A percentile compares a stretch with the other conserved stretches of the same genome.
Conservation (phyloP, 2,113 vertebrate species). For the Myocastor coypus region DNA sequence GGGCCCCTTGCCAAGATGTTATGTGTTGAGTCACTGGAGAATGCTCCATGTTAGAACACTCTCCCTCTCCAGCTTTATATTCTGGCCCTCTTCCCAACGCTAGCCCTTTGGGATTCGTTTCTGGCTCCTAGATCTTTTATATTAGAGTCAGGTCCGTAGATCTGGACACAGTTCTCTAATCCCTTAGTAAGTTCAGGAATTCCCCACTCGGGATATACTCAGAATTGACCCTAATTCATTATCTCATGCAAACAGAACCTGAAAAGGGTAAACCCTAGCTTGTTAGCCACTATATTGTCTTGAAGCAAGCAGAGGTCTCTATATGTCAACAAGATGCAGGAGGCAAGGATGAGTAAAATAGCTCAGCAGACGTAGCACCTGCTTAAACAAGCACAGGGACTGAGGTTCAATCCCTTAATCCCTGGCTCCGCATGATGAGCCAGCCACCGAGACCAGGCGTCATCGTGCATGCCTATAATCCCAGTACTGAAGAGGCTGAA, state of each 20-base stretch:
- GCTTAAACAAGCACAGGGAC: too few relatives aligned
- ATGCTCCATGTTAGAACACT: background rate
- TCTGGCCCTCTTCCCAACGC: background rate
- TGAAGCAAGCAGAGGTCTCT: background rate
- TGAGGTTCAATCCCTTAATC: too few relatives aligned
- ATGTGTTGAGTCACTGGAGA: background rate
- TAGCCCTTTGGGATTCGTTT: background rate
- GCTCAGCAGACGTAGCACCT: too few relatives aligned
- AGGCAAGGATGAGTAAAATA: background rate
- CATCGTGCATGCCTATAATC: too few relatives aligned
- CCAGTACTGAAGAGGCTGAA: too few relatives aligned
- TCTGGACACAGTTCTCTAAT: constrained; percentile 20
- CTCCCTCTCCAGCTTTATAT: background rate
- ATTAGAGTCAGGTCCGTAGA: background rate
- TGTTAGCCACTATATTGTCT: background rate
- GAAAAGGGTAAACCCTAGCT: background rate
- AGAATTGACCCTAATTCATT: background rate
- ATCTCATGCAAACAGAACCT: background rate
- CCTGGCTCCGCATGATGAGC: too few relatives aligned
- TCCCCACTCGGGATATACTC: background rate
- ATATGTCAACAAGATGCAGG: background rate
- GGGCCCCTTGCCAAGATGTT: background rate
- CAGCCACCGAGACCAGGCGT: too few relatives aligned
- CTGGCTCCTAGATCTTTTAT: background rate
- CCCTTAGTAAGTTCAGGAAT: background rate